These are phyloP conservation scores for Petrocephalus microphthalmus DNA, from an alignment of 2,113 vertebrate genomes.

Conservation along the genomic window DNA sequence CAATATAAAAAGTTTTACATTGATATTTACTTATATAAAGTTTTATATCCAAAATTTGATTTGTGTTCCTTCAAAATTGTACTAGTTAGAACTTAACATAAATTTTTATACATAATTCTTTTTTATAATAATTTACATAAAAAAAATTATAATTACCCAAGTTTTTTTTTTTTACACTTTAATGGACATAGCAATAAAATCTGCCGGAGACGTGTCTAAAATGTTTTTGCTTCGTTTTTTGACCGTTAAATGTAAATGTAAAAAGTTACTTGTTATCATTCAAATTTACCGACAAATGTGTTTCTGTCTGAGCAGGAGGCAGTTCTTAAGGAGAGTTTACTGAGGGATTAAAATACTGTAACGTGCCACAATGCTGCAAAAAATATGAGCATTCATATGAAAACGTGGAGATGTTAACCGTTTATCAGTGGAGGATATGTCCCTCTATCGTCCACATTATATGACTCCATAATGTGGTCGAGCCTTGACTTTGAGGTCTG, in stretches of 20 bases:
- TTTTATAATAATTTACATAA: background rate
- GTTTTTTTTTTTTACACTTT: background rate
- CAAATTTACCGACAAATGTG: background rate
- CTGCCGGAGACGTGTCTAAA: background rate
- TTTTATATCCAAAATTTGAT: background rate
- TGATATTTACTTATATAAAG: no score
- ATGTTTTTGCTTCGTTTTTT: background rate
- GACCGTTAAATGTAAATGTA: background rate
- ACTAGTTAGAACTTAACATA: background rate
- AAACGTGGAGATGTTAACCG: background rate
- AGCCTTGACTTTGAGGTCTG: background rate
- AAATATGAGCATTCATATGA: background rate
- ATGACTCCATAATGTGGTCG: background rate
- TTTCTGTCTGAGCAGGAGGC: background rate
- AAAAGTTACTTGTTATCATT: background rate
- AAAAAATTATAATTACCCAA: no score
- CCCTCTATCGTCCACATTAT: background rate
- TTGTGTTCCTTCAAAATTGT: background rate
- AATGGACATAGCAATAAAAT: background rate
- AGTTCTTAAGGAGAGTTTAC: background rate
- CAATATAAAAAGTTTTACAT: background rate
- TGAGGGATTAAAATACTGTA: background rate
- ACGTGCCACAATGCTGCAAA: background rate
- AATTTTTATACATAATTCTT: background rate
- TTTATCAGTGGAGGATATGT: background rate